Evolutionary conservation across 1,140 invertebrate species (phyloP).

Genomic region (Drosophila sproati): DNA sequence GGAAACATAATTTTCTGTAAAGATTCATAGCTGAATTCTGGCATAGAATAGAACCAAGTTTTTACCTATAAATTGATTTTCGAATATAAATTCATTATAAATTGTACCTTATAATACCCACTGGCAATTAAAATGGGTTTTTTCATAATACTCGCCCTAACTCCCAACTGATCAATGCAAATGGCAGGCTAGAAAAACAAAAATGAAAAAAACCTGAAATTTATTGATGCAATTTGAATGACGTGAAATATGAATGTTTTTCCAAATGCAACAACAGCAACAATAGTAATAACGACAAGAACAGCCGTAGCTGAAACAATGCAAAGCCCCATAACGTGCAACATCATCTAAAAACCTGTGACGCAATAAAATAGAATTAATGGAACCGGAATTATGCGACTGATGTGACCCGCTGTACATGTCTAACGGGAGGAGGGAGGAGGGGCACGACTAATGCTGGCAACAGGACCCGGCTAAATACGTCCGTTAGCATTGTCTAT

Average conservation of each 20-base stretch:
- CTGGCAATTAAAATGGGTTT: not conserved
- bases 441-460: constrained; percentile 2
- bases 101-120: not conserved
- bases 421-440: not conserved
- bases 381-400: constrained; percentile 74
- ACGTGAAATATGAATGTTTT: constrained; percentile 55
- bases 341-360: constrained; percentile 75
- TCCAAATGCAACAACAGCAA: constrained; percentile 34
- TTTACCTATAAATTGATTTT: too few relatives aligned
- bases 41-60: too few relatives aligned
- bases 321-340: constrained; percentile 30
- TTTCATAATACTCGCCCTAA: constrained; percentile 29
- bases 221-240: constrained; percentile 52
- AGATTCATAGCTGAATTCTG: too few relatives aligned
- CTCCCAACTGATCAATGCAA: constrained; percentile 15
- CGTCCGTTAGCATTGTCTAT: constrained; percentile 8
- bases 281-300: constrained; percentile 8
- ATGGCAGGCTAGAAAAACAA: not conserved
- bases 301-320: not conserved
- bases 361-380: constrained; percentile 80
- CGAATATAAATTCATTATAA: not conserved
- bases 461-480: constrained; percentile 11
- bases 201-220: constrained; percentile 31
- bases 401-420: constrained; percentile 35
- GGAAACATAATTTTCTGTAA: too few relatives aligned